Conservation (phyloP, 1,140 invertebrate species). For the Hylaeus anthracinus region DNA sequence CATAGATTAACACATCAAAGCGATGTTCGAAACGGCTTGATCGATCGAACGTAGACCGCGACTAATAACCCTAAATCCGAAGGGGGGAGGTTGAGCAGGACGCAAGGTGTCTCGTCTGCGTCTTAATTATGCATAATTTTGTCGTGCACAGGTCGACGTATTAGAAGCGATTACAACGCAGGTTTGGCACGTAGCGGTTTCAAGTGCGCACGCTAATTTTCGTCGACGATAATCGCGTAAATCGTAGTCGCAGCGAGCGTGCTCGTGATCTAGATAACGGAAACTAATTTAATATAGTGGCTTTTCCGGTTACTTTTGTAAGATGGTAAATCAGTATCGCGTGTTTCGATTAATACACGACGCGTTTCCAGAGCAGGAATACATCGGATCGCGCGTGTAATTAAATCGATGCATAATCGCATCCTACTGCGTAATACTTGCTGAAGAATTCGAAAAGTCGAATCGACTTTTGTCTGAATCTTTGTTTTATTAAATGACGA, state of each 20-base stretch:
- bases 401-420: not conserved
- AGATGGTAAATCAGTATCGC: constrained; percentile 42
- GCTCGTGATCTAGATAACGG: constrained; percentile 27
- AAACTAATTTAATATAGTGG: constrained; percentile 57
- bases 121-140: constrained; percentile 30
- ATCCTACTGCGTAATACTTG: not conserved
- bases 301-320: constrained; percentile 52
- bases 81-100: not conserved
- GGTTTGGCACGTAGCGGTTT: not conserved
- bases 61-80: constrained; percentile 23
- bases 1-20: too few relatives aligned
- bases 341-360: constrained; percentile 46
- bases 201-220: constrained; percentile 46
- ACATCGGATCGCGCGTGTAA: constrained; percentile 33
- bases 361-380: constrained; percentile 1
- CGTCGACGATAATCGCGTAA: constrained; percentile 30
- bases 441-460: not conserved
- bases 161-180: constrained; percentile 11
- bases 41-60: not conserved
- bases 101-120: not conserved
- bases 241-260: constrained; percentile 30
- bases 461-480: not conserved
- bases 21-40: not conserved
- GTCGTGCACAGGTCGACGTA: not conserved
- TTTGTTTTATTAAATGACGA: not conserved